A percentile compares a stretch with the other conserved stretches of the same genome.
Evolutionary conservation across 2,888 invertebrate genomes (phyloP).

Genomic region (Drosophila villosipedis): DNA sequence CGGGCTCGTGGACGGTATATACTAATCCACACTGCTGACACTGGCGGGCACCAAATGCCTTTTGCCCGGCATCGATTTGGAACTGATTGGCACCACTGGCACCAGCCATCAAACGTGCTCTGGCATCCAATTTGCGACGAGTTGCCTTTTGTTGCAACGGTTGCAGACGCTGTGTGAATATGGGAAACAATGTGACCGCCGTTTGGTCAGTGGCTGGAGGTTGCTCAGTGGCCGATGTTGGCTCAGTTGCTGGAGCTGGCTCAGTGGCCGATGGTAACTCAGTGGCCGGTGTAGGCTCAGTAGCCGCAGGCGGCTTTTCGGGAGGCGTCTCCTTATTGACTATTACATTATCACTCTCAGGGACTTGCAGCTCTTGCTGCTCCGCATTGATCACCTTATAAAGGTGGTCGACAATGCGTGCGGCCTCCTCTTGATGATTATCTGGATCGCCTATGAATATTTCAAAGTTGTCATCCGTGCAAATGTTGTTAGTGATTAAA

Average conservation of each 20-base stretch:
- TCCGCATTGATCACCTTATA: conserved; percentile 73
- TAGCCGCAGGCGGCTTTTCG: too few species aligned
- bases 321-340: background rate
- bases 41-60: conserved; percentile 90
- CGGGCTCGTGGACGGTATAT: conserved; percentile 87
- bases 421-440: conserved; percentile 82
- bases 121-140: conserved; percentile 78
- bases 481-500: conserved; percentile 83
- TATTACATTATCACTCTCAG: background rate
- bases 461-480: conserved; percentile 83
- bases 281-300: background rate
- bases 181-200: conserved; percentile 85
- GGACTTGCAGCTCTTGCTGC: conserved; percentile 10
- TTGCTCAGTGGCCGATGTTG: conserved; percentile 1
- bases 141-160: conserved; percentile 75
- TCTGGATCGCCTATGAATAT: conserved; percentile 84
- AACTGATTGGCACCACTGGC: conserved; percentile 88
- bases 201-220: background rate
- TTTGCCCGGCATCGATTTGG: conserved; percentile 94
- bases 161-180: conserved; percentile 77
- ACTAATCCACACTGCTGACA: conserved; percentile 89
- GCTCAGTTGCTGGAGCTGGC: background rate
- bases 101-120: conserved; percentile 52
- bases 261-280: background rate
- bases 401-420: conserved; percentile 80